Conservation (phyloP, 2,113 vertebrate species). For the Dissostichus mawsoni region DNA sequence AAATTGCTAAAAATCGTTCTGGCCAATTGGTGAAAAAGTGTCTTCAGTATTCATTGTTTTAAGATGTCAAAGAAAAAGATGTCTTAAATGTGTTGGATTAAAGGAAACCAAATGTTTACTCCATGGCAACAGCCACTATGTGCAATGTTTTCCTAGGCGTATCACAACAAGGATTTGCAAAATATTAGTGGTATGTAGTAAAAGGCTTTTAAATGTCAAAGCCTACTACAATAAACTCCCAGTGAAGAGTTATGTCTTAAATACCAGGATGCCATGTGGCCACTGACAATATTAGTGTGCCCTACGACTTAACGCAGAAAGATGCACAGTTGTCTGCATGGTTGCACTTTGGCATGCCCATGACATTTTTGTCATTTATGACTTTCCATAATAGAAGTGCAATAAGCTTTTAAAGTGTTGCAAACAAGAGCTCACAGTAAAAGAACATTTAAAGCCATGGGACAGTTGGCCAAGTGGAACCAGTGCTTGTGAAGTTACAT, state of each 20-base stretch:
- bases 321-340: slow-evolving; percentile 39
- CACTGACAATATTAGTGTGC: slow-evolving; percentile 38
- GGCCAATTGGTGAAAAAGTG: background rate
- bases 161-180: background rate
- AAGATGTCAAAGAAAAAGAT: background rate
- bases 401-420: slow-evolving; percentile 37
- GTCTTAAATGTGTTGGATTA: background rate
- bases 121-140: background rate
- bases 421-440: slow-evolving; percentile 46
- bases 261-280: slow-evolving; percentile 6
- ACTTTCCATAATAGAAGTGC: slow-evolving; percentile 48
- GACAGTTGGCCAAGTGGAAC: slow-evolving; percentile 46
- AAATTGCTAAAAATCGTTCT: background rate
- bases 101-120: background rate
- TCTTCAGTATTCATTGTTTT: background rate
- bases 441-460: slow-evolving; percentile 51
- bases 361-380: slow-evolving; percentile 46
- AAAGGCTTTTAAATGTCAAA: slow-evolving; percentile 50
- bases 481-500: background rate
- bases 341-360: slow-evolving; percentile 43
- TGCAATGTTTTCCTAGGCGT: background rate
- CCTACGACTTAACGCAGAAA: slow-evolving; percentile 22
- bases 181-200: slow-evolving; percentile 19
- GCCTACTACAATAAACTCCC: background rate
- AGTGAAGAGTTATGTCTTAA: slow-evolving; percentile 30